These are phyloP conservation scores for Ptychodera flava DNA, from an alignment of 35 echinoderm and acorn worm genomes.

Conservation along the genomic window DNA sequence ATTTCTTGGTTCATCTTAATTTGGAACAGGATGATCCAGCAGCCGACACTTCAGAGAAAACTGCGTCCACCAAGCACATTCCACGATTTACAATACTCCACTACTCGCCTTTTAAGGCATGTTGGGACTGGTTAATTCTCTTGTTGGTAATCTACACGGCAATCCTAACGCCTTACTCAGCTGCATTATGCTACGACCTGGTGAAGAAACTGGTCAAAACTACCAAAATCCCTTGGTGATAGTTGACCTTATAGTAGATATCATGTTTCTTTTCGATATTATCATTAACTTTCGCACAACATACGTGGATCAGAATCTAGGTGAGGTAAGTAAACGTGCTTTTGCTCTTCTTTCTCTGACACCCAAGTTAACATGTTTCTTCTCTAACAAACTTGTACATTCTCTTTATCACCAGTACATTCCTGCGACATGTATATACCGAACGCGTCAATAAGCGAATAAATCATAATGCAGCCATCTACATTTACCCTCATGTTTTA, in stretches of 20 bases:
- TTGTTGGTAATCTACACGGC: constrained; percentile 90
- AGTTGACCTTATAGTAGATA: not conserved
- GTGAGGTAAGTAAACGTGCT: not conserved
- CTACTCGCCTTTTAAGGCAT: constrained; percentile 95
- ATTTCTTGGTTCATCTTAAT: too few relatives aligned
- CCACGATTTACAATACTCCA: constrained; percentile 76
- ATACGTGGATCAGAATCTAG: not conserved
- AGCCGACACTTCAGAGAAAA: not conserved
- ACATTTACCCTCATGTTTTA: too few relatives aligned
- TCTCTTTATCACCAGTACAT: too few relatives aligned
- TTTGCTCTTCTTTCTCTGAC: too few relatives aligned
- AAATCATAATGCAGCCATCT: too few relatives aligned
- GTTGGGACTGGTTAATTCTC: constrained; percentile 96
- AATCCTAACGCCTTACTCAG: constrained; percentile 93
- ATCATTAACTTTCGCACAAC: not conserved
- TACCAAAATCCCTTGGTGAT: not conserved
- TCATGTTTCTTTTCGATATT: not conserved
- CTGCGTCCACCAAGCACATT: not conserved
- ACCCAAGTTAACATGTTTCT: too few relatives aligned
- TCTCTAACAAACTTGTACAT: too few relatives aligned
- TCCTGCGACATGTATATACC: too few relatives aligned
- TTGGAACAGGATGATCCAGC: not conserved
- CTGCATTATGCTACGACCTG: constrained; percentile 53
- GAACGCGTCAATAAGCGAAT: too few relatives aligned
- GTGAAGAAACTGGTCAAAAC: not conserved